Percentiles rank a stretch among this genome's conserved stretches.
Evolutionary conservation across 1,140 invertebrate genomes (phyloP).

Genomic region (Diorhabda sublineata): DNA sequence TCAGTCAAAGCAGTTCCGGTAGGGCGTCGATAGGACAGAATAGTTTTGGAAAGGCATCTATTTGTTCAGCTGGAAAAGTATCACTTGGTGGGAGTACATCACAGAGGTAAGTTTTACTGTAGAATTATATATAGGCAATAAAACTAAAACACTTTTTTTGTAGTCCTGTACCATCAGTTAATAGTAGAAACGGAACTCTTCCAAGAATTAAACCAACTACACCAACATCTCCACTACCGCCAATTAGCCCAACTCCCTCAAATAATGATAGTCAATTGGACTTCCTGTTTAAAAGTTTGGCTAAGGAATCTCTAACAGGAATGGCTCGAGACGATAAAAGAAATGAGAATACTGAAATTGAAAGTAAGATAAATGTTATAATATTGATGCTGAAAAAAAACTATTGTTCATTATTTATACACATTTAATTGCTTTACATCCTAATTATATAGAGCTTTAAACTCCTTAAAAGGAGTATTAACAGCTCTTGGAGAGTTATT

Average conservation of each 20-base stretch:
- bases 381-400: not conserved
- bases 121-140: no score
- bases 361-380: constrained; percentile 34
- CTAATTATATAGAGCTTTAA: no score
- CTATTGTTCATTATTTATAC: no score
- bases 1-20: constrained; percentile 33
- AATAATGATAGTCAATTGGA: constrained; percentile 56
- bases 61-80: constrained; percentile 32
- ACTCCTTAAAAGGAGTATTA: no score
- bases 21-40: constrained; percentile 36
- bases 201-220: constrained; percentile 31
- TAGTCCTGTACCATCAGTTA: constrained; percentile 36
- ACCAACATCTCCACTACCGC: constrained; percentile 24
- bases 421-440: no score
- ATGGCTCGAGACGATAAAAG: constrained; percentile 39
- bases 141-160: constrained; percentile 4
- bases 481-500: no score
- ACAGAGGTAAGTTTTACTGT: constrained; percentile 31
- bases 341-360: constrained; percentile 46
- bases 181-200: constrained; percentile 37
- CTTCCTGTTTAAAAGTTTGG: constrained; percentile 58
- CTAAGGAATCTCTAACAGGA: constrained; percentile 51
- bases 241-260: constrained; percentile 39
- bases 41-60: constrained; percentile 36
- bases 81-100: constrained; percentile 36